Conservation (phyloP, 1,140 invertebrate species). For the Bombus ignitus region DNA sequence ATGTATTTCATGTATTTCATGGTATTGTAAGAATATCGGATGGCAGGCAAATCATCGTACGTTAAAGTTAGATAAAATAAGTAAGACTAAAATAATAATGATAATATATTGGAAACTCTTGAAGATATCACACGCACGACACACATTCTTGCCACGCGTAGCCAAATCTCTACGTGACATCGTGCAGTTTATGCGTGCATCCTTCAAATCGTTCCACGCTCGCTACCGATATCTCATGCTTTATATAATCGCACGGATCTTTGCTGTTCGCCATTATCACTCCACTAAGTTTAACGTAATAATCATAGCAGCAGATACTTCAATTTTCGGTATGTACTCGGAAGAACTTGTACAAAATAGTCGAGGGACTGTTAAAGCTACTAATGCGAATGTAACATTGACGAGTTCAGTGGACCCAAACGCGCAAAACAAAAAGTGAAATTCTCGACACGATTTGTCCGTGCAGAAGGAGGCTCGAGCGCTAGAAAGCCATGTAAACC, state of each 20-base stretch:
- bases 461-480: not conserved
- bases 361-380: too few species aligned
- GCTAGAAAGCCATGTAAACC: constrained; percentile 26
- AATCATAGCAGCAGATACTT: not conserved
- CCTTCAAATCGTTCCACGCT: too few species aligned
- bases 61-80: not conserved
- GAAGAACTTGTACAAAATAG: too few species aligned
- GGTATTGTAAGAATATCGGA: not conserved
- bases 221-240: not conserved
- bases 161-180: not conserved
- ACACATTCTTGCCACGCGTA: not conserved
- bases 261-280: not conserved
- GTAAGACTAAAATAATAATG: not conserved
- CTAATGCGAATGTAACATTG: not conserved
- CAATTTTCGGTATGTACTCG: too few species aligned
- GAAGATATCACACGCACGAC: not conserved
- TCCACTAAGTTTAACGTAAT: not conserved
- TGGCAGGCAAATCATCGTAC: not conserved
- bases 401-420: not conserved
- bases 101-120: not conserved
- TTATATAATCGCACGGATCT: not conserved
- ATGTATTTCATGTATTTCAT: not conserved
- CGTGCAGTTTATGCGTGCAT: not conserved
- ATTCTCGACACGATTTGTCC: not conserved
- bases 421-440: not conserved